Percentiles rank a stretch among this genome's conserved stretches.
These are phyloP conservation scores for Patella ulyssiponensis DNA, from an alignment of 2,888 invertebrate genomes.

Conservation along the genomic window DNA sequence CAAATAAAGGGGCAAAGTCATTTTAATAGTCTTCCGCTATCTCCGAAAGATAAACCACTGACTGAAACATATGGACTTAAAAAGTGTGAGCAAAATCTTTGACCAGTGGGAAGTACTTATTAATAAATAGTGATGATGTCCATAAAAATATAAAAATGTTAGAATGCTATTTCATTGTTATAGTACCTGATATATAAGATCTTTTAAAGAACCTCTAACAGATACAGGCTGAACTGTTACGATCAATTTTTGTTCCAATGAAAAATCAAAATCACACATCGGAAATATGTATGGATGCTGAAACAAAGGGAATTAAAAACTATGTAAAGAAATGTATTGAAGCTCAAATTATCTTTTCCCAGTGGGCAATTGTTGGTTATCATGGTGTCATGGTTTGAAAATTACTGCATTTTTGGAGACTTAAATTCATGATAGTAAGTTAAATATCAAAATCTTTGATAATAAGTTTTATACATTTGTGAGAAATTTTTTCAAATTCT, in stretches of 20 bases:
- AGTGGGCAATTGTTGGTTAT: neutral
- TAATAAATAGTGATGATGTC: neutral
- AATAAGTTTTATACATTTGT: no score
- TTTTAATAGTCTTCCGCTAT: no score
- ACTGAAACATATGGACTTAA: no score
- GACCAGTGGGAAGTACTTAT: no score
- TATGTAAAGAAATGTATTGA: neutral
- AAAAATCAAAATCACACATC: slow-evolving; percentile 86
- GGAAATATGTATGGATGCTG: slow-evolving; percentile 96
- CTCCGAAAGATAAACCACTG: no score
- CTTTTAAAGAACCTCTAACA: slow-evolving; percentile 88
- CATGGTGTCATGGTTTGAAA: neutral
- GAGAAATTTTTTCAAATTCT: no score
- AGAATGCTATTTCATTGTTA: no score
- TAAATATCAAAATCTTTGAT: no score
- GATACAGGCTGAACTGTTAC: slow-evolving; percentile 88
- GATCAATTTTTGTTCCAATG: slow-evolving; percentile 74
- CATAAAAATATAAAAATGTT: neutral
- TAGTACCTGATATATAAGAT: slow-evolving; percentile 87
- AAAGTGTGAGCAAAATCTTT: no score
- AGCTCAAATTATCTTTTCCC: neutral
- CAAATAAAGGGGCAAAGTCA: no score
- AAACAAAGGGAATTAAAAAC: slow-evolving; percentile 73
- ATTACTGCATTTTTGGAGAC: neutral
- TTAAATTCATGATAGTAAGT: no score